Evolutionary conservation across 2,797 vertebrate genomes (phyloP).

Genomic region (Dicrostonyx torquatus): DNA sequence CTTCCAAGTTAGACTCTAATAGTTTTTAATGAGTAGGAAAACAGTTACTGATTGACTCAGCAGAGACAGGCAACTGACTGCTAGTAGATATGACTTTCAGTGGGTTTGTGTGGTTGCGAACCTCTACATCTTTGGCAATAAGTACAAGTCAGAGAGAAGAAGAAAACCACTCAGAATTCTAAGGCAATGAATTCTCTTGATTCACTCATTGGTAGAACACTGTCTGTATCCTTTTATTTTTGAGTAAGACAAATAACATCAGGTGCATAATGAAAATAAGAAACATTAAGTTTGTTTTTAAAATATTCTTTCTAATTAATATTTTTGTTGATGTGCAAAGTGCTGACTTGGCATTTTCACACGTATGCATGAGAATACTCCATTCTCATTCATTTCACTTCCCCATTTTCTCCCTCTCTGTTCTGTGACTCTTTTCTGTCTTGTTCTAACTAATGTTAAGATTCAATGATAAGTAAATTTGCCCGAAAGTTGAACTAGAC

Average conservation of each 20-base stretch:
- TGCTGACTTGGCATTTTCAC: background rate
- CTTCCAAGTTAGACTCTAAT: background rate
- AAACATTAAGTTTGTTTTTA: background rate
- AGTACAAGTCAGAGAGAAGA: slow-evolving; percentile 14
- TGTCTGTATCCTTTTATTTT: background rate
- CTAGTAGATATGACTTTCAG: slow-evolving; percentile 82
- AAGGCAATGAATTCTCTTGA: background rate
- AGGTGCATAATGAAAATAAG: background rate
- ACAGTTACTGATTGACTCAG: slow-evolving; percentile 65
- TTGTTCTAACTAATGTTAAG: background rate
- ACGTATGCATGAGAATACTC: too few relatives aligned
- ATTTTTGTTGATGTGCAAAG: background rate
- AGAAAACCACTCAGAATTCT: background rate
- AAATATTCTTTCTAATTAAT: background rate
- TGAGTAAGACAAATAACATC: slow-evolving; percentile 13
- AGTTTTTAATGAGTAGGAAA: slow-evolving; percentile 60
- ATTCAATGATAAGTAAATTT: background rate
- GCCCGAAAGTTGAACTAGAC: background rate
- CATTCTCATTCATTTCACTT: background rate
- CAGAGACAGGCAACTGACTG: slow-evolving; percentile 80
- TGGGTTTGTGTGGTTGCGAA: slow-evolving; percentile 33
- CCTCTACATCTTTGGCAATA: slow-evolving; percentile 22
- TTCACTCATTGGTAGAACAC: background rate
- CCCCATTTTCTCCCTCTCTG: background rate
- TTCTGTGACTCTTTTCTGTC: too few relatives aligned